A percentile compares a stretch with the other conserved stretches of the same genome.
Evolutionary conservation across 64 coral and sea anemone genomes (phyloP).

Genomic region (Hydrozoanthus tunicans): DNA sequence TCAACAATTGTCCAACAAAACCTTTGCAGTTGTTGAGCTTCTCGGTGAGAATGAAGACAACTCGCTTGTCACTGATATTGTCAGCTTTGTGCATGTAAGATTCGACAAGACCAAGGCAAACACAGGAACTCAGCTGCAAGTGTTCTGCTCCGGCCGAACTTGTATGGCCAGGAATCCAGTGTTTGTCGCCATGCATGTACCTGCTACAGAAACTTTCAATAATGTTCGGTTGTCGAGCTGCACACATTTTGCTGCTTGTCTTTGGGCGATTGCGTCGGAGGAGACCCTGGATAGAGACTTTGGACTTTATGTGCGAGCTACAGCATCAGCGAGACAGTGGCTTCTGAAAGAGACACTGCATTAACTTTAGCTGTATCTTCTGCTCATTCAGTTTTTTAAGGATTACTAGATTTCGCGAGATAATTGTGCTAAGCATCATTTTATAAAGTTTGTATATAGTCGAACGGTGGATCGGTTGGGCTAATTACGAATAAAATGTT

Average conservation of each 20-base stretch:
- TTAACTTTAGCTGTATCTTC: too few species aligned
- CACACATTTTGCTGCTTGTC: conserved; percentile 78
- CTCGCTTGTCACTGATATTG: conserved; percentile 49
- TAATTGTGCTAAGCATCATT: too few species aligned
- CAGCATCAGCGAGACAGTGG: background rate
- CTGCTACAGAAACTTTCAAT: background rate
- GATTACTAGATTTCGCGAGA: too few species aligned
- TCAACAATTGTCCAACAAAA: conserved; percentile 69
- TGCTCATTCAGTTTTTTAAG: too few species aligned
- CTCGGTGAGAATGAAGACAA: conserved; percentile 58
- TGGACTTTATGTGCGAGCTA: conserved; percentile 65
- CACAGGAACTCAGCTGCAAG: conserved; percentile 54
- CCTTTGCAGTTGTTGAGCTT: conserved; percentile 87
- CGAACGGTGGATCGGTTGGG: too few species aligned
- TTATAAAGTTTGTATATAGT: too few species aligned
- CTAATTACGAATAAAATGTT: too few species aligned
- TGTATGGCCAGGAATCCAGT: conserved; percentile 88
- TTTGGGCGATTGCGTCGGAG: conserved; percentile 92
- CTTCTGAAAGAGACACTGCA: background rate
- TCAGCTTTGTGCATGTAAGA: conserved; percentile 87
- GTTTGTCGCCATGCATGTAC: conserved; percentile 2
- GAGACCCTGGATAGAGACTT: conserved; percentile 69
- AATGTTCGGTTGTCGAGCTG: conserved; percentile 64
- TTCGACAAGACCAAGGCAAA: conserved; percentile 78
- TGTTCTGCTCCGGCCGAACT: conserved; percentile 84